Conservation (phyloP, 2,797 vertebrate genomes). For the Phrynocephalus forsythii region DNA sequence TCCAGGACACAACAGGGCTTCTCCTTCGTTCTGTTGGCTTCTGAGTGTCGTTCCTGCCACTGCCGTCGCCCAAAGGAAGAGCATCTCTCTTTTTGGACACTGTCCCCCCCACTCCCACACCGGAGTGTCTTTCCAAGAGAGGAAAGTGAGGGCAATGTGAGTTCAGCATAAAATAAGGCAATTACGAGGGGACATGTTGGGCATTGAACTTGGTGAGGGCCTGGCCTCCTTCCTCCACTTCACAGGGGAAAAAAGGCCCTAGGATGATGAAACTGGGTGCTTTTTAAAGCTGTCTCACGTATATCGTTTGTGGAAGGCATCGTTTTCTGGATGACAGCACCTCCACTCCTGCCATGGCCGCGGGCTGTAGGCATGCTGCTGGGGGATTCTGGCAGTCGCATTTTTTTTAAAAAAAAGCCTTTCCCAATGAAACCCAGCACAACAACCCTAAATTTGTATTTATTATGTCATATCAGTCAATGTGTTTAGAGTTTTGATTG, state of each 20-base stretch:
- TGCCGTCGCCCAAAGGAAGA: background rate
- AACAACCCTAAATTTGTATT: too few relatives aligned
- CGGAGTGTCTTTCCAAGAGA: background rate
- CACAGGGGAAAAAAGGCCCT: background rate
- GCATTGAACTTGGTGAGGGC: too few relatives aligned
- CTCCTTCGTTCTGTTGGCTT: background rate
- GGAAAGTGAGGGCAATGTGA: background rate
- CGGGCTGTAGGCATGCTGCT: background rate
- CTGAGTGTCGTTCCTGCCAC: background rate
- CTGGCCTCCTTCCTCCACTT: background rate
- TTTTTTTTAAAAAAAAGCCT: too few relatives aligned
- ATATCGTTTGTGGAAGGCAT: background rate
- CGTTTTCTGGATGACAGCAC: background rate
- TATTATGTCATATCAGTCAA: too few relatives aligned
- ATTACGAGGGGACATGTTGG: background rate
- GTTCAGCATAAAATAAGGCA: background rate
- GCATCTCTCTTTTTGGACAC: background rate
- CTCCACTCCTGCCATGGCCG: background rate
- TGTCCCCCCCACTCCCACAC: too few relatives aligned
- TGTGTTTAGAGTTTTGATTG: too few relatives aligned
- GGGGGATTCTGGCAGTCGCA: background rate
- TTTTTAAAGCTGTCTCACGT: background rate
- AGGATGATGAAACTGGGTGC: background rate
- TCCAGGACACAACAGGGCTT: background rate
- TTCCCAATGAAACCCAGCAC: too few relatives aligned